These are phyloP conservation scores for Plemyria rubiginata DNA, from an alignment of 2,888 invertebrate species.

Conservation along the genomic window DNA sequence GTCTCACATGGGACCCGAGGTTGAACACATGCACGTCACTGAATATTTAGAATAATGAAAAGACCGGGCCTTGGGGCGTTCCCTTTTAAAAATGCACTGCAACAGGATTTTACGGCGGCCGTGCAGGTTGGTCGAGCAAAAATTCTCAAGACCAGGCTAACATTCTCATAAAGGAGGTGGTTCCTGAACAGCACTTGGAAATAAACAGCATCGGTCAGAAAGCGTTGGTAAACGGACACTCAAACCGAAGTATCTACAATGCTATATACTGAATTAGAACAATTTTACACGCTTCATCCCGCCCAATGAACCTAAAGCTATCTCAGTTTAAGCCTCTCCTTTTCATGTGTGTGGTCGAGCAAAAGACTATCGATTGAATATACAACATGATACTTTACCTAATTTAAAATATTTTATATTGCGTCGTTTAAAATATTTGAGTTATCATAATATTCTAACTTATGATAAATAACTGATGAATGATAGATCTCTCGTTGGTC, in stretches of 20 bases:
- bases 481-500: background rate
- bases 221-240: slow-evolving; percentile 50
- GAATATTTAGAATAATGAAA: slow-evolving; percentile 84
- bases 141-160: slow-evolving; percentile 69
- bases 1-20: slow-evolving; percentile 57
- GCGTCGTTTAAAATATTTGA: background rate
- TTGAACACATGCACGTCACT: slow-evolving; percentile 74
- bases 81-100: slow-evolving; percentile 84
- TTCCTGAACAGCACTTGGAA: slow-evolving; percentile 55
- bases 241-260: slow-evolving; percentile 50
- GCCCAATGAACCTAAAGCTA: slow-evolving; percentile 17
- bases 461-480: background rate
- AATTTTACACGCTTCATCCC: slow-evolving; percentile 31
- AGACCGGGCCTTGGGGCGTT: slow-evolving; percentile 73
- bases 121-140: slow-evolving; percentile 79
- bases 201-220: slow-evolving; percentile 57
- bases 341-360: slow-evolving; percentile 5
- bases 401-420: background rate
- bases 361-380: background rate
- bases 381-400: background rate
- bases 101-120: slow-evolving; percentile 76
- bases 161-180: slow-evolving; percentile 76
- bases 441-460: background rate
- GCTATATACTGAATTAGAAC: slow-evolving; percentile 38
- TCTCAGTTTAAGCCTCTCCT: slow-evolving; percentile 16